These are phyloP conservation scores for Gymnoscopelus microlampas DNA, from an alignment of 2,797 vertebrate species.

Conservation along the genomic window DNA sequence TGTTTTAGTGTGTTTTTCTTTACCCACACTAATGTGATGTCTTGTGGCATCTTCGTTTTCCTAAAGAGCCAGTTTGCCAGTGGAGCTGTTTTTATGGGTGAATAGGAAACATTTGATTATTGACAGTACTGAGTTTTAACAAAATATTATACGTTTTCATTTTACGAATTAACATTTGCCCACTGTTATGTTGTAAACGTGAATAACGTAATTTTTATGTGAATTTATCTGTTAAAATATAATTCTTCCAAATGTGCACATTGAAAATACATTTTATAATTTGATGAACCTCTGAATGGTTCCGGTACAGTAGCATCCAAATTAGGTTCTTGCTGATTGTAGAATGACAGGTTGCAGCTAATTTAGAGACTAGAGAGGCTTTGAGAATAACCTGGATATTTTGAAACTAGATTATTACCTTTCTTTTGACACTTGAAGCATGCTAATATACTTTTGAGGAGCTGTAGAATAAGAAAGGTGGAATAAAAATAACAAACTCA, in stretches of 20 bases:
- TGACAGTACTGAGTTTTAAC: neutral
- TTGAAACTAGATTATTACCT: too few species aligned
- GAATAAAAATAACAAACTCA: too few species aligned
- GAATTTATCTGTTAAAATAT: neutral
- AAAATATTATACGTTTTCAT: neutral
- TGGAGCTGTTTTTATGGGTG: neutral
- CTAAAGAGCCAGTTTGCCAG: conserved; percentile 1
- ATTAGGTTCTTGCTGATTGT: neutral
- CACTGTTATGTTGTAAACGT: neutral
- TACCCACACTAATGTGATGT: too few species aligned
- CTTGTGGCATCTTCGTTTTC: neutral
- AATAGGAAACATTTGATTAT: neutral
- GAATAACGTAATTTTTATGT: neutral
- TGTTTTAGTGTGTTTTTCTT: too few species aligned
- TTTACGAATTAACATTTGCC: neutral
- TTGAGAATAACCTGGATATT: too few species aligned
- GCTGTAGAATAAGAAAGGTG: too few species aligned
- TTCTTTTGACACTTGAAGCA: too few species aligned
- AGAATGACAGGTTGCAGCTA: neutral
- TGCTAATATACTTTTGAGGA: too few species aligned
- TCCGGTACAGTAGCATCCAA: neutral
- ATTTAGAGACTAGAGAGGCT: too few species aligned
- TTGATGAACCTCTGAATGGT: neutral
- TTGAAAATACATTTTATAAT: neutral
- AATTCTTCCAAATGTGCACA: neutral